Base-by-base conservation (phyloP, 2,888 invertebrate species). In the Seladonia tumulorum region DNA sequence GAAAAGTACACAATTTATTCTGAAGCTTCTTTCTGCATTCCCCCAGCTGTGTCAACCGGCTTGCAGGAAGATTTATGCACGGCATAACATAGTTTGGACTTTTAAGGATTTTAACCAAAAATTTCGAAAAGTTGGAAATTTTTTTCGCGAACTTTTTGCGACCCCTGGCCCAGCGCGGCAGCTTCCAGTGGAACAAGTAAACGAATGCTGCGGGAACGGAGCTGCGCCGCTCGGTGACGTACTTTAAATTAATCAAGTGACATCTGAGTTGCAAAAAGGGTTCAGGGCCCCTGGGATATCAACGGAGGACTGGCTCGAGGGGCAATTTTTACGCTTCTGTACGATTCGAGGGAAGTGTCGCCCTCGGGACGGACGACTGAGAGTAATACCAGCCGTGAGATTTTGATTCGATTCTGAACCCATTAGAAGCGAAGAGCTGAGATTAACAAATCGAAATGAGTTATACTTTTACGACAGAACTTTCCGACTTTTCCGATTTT, bases 161-260 rank as follows among this genome's bases (percentile, higher is more conserved):
- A 53, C 45, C 12, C 12, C 45, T 45, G 2, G 45, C 10, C 22
- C 53, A n/a, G 53, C 10, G 12, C 25, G 45, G n/a, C 7, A n/a
- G 29, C 8, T 29, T 47, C 29, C 25, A 47, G 29, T 25, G 29
- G 25, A 47, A 18, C 29, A 47, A 18, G 72, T 2, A 16, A 47
- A 72, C 2, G 71, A 45, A 45, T 3, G 70, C 42, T 29, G 71
- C 12, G 45, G 25, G 14, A 47, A 71, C 47, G 16, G n/a, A 47
- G 72, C 47, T 12, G 18, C 25, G 47, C 25, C 25, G 72, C 45
- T 8, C 29, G 29, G 47, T 29, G 47, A 29, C 47, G 72, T 72
- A 29, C 72, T 72, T 72, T 72, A 72, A 47, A 72, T 72, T 72
- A 72, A 72, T 76, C 83, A 85, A 85, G 78, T 39, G 57, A 47